Conservation (phyloP, 2,888 invertebrate genomes). For the Philopedon plagiatum region DNA sequence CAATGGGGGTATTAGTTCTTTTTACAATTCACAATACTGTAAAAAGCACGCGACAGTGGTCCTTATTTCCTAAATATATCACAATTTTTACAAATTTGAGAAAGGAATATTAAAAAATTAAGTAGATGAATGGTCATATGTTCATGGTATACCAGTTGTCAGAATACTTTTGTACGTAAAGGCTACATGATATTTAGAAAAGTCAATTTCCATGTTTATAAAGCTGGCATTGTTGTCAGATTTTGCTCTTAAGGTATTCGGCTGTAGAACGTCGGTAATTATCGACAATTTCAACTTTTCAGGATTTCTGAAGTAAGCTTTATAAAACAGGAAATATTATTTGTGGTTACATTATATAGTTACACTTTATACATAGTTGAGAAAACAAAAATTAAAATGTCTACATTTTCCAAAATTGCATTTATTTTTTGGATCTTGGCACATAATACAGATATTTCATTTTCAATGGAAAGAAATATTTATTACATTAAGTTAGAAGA, state of each 20-base stretch:
- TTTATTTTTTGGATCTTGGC: background rate
- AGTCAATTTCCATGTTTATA: background rate
- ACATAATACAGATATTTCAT: constrained; percentile 3
- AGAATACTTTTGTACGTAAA: constrained; percentile 27
- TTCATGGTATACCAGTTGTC: constrained; percentile 26
- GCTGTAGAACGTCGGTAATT: too few species aligned
- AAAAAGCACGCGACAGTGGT: background rate
- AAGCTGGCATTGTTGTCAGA: background rate
- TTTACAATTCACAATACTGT: background rate
- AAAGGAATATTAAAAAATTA: constrained; percentile 41
- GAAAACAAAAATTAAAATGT: background rate
- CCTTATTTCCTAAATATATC: constrained; percentile 44
- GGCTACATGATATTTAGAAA: background rate
- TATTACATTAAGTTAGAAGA: background rate
- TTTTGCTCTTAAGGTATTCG: too few species aligned
- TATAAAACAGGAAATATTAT: background rate
- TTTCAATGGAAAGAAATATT: background rate
- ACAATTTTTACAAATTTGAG: constrained; percentile 47
- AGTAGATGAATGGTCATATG: constrained; percentile 30
- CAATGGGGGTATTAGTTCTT: background rate
- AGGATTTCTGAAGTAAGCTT: background rate
- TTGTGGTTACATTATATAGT: background rate
- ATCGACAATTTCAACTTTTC: too few species aligned
- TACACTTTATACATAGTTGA: constrained; percentile 4
- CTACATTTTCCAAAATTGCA: background rate